Percentiles rank a stretch among this genome's conserved stretches.
Evolutionary conservation across 2,888 invertebrate species (phyloP).

Genomic region (Ctenicera cuprea): DNA sequence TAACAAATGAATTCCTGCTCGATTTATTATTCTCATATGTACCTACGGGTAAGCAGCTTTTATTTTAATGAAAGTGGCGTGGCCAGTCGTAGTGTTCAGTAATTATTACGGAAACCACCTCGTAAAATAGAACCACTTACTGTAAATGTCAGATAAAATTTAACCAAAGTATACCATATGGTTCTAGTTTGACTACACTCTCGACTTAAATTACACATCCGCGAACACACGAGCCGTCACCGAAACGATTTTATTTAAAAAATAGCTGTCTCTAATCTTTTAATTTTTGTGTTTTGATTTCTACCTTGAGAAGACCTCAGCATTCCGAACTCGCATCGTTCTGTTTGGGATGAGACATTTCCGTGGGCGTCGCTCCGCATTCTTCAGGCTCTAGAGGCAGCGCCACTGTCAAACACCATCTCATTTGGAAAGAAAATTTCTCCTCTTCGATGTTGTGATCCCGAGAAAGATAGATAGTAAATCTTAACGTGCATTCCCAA

Average conservation of each 20-base stretch:
- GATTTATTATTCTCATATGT: conserved; percentile 42
- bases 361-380: conserved; percentile 56
- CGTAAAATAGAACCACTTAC: conserved; percentile 38
- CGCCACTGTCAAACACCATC: conserved; percentile 49
- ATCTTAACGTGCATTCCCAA: conserved; percentile 11
- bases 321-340: conserved; percentile 47
- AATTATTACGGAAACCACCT: conserved; percentile 45
- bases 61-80: conserved; percentile 52
- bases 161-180: conserved; percentile 40
- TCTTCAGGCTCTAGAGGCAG: conserved; percentile 46
- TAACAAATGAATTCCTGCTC: conserved; percentile 41
- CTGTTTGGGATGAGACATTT: conserved; percentile 49
- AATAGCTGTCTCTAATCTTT: conserved; percentile 16
- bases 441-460: conserved; percentile 33
- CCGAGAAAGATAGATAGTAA: conserved; percentile 15
- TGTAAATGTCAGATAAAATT: conserved; percentile 44
- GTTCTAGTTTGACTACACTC: conserved; percentile 29
- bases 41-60: conserved; percentile 45
- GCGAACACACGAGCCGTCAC: neutral
- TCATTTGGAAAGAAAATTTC: conserved; percentile 38
- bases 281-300: conserved; percentile 34
- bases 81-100: conserved; percentile 44
- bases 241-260: conserved; percentile 12
- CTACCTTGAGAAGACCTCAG: conserved; percentile 49
- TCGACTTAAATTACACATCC: neutral